Evolutionary conservation across 1,140 invertebrate genomes (phyloP), one percentile per base, ranked within the genome.

Genomic region (Aculops lycopersici): DNA sequence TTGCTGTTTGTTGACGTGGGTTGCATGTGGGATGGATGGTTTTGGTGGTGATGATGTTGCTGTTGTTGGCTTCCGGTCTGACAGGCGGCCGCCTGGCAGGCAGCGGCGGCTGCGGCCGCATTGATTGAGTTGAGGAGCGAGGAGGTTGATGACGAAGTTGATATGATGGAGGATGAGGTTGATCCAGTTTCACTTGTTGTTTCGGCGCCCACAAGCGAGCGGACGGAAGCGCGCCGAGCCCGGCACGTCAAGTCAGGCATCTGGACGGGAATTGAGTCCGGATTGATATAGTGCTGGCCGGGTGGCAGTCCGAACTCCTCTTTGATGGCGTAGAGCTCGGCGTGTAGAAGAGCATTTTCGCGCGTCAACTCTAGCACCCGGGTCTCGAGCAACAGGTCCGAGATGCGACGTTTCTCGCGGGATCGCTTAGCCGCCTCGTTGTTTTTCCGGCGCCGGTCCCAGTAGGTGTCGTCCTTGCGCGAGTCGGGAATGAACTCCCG

Each of bases 381-480:
- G 48, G 80, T 77, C 53, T 92, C 83, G 8, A 92, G 60, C 0
- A 88, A 79, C 76, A 94, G 83, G 55, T 95, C 86, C 53, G 92
- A 90, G 59, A 86, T 74, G 12, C 86, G 67, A 15, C 86, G 64
- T 59, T 94, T 94, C 56, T 94, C 84, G 1, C 86, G 64, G 2
- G 81, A 90, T 3, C 83, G 60, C 53, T 86, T 81, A 19, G 81
- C 86, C 0, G 86, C 78, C 55, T 92, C 84, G 57, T 95, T 95
- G 58, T 94, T 94, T 20, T 83, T 67, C 35, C 81, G 63, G 35
- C 86, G 64, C 20, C 84, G 65, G 56, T 92, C 83, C 86, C 86
- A 95, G 58, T 95, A 94, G 48, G 74, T 78, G 48, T 88, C 78
- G 51, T 95, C 84, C 55, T 94, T 95, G 52, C 84, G 86, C 54